Evolutionary conservation across 2,797 vertebrate species (phyloP).

Genomic region (Pangasius mekongensis): DNA sequence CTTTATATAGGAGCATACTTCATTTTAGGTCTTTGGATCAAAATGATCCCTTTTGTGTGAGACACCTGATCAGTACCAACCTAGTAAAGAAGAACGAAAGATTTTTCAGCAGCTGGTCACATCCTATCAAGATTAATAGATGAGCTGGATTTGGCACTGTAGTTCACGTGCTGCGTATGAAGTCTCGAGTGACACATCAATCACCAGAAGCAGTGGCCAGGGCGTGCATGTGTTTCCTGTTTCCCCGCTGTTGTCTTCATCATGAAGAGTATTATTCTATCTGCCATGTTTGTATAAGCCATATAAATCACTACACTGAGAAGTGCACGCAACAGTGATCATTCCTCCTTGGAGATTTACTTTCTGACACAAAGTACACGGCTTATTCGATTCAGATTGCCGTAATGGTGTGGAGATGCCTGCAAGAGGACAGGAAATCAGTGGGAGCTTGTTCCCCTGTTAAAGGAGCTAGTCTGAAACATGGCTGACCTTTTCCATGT

Average conservation of each 20-base stretch:
- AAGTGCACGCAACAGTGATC: conserved; percentile 44
- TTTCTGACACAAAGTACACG: conserved; percentile 45
- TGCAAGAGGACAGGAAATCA: conserved; percentile 49
- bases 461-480: conserved; percentile 55
- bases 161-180: conserved; percentile 22
- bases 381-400: conserved; percentile 48
- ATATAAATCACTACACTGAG: conserved; percentile 51
- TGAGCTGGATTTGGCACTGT: conserved; percentile 13
- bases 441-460: conserved; percentile 54
- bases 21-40: neutral
- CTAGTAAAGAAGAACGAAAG: conserved; percentile 1
- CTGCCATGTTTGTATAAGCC: conserved; percentile 56
- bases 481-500: conserved; percentile 60
- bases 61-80: neutral
- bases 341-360: conserved; percentile 52
- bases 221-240: conserved; percentile 25
- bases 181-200: conserved; percentile 45
- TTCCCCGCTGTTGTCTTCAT: conserved; percentile 53
- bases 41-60: neutral
- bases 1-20: neutral
- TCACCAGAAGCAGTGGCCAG: conserved; percentile 39
- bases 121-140: conserved; percentile 16
- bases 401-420: conserved; percentile 52
- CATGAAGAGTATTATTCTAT: conserved; percentile 57
- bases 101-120: conserved; percentile 14